Percentiles rank a stretch among this genome's conserved stretches.
These are phyloP conservation scores for Agelas oroides DNA, from an alignment of 37 sponge, comb jelly and placozoan species.

Conservation along the genomic window DNA sequence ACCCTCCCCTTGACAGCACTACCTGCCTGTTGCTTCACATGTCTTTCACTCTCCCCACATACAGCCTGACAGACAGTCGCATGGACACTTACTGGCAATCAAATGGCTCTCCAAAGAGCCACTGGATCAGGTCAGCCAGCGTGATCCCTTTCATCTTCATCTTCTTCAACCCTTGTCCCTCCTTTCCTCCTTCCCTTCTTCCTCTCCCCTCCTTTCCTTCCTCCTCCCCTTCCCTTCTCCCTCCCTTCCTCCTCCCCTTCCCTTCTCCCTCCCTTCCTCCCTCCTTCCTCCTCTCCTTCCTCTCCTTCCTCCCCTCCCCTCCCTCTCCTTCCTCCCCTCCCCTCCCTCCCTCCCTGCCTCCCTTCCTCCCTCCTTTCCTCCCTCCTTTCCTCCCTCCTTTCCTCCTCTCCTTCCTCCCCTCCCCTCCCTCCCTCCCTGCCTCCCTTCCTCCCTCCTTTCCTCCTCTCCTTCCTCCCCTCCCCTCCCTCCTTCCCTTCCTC, in stretches of 20 bases:
- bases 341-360: not conserved
- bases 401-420: constrained; percentile 1
- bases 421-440: not conserved
- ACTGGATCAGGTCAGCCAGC: constrained; percentile 71
- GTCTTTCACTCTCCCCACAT: not conserved
- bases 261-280: not conserved
- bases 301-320: not conserved
- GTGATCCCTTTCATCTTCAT: not conserved
- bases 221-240: not conserved
- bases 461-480: not conserved
- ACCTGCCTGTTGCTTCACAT: too few species aligned
- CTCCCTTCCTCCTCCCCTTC: not conserved
- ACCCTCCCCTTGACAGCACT: not conserved
- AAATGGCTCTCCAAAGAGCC: constrained; percentile 78
- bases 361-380: too few species aligned
- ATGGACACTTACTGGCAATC: constrained; percentile 84
- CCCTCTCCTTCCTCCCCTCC: constrained; percentile 1
- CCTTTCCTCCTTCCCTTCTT: not conserved
- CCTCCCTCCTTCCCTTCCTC: not conserved
- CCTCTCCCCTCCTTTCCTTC: not conserved
- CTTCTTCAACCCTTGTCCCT: not conserved
- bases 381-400: not conserved
- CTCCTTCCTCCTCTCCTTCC: too few species aligned
- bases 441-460: not conserved
- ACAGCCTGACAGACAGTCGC: constrained; percentile 51